Evolutionary conservation across 2,113 vertebrate species (phyloP), one percentile per base, ranked within the genome.

Genomic region (Albula goreensis): DNA sequence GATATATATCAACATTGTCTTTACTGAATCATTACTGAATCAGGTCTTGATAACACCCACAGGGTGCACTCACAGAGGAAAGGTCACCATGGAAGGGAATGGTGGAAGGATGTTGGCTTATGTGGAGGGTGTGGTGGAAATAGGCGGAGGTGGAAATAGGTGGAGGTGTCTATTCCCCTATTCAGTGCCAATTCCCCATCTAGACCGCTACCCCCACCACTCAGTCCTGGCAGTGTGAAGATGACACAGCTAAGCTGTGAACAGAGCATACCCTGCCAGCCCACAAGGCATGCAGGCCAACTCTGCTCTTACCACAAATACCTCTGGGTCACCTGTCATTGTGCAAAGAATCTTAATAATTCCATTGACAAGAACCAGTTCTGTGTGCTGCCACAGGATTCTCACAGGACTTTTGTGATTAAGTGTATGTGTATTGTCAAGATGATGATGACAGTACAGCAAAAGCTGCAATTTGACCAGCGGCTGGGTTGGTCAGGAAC

Each of bases 321-420:
- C 90, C 83, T 83, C 84, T 60, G 50, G 84, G 89, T 91, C 87
- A 91, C 91, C 90, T 90, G 89, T 91, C 90, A 91, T 89, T 86
- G 87, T 79, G 87, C 85, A 88, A 91, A 89, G 89, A 93, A 92
- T 91, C 89, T 87, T 90, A 91, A 92, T 87, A 91, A 79, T 82
- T 85, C 83, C 80, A 15, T 88, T 89, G 89, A 91, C 89, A 91
- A 91, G 89, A 89, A 89, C 87, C 89, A 91, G 89, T 53, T 81
- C 56, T 53, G 88, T 83, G 88, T 56, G 12, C 53, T 66, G 56
- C 83, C 82, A 11, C 12, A 88, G 80, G 74, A 88, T 78, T 79
- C 85, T 85, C 74, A 17, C 53, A 79, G 82, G 79, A 77, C 86
- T 77, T 41, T 79, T 57, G n/a, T 19, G 22, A 49, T 19, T 17